Evolutionary conservation across 2,888 invertebrate genomes (phyloP).

Genomic region (Bhutanitis thaidina): DNA sequence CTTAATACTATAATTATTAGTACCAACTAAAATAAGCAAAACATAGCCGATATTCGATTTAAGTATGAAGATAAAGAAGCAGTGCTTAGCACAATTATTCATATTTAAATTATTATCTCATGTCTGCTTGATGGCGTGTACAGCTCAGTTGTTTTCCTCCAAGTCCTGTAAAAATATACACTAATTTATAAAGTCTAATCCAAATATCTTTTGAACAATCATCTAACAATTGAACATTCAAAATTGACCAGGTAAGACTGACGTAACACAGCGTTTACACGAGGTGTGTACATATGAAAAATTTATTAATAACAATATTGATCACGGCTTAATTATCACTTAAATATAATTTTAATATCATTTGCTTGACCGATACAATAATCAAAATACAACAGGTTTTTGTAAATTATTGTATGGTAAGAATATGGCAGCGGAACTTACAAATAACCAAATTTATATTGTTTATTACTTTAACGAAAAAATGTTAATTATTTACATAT

Average conservation of each 20-base stretch:
- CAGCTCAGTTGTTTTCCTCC: slow-evolving; percentile 51
- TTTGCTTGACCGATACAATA: slow-evolving; percentile 4
- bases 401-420: too few species aligned
- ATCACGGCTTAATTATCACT: not conserved
- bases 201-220: not conserved
- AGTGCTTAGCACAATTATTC: slow-evolving; percentile 10
- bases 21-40: slow-evolving; percentile 5
- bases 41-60: not conserved
- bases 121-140: slow-evolving; percentile 9
- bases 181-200: slow-evolving; percentile 16
- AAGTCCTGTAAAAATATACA: slow-evolving; percentile 45
- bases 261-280: not conserved
- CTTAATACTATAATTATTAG: slow-evolving; percentile 11
- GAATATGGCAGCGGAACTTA: too few species aligned
- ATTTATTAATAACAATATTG: not conserved
- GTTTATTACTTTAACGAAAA: too few species aligned
- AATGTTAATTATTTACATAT: too few species aligned
- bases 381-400: too few species aligned
- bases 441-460: too few species aligned
- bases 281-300: slow-evolving; percentile 1
- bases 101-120: not conserved
- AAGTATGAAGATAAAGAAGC: not conserved
- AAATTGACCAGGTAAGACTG: not conserved
- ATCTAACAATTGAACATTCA: not conserved
- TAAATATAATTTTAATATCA: not conserved